A percentile compares a stretch with the other conserved stretches of the same genome.
Conservation (phyloP, 2,888 invertebrate genomes). For the Athrips mouffetella region DNA sequence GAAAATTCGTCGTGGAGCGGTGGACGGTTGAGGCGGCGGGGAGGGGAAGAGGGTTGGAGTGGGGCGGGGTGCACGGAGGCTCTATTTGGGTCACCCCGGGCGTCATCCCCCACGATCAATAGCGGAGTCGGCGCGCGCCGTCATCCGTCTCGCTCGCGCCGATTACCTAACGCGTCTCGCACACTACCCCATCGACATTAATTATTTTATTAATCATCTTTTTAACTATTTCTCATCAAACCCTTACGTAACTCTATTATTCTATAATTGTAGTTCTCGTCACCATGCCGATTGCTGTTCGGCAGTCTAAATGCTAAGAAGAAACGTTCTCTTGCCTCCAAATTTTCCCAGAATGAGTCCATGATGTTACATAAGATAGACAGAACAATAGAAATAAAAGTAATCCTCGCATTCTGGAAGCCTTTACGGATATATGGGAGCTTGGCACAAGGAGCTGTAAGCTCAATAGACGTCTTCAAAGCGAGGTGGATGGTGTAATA, state of each 20-base stretch:
- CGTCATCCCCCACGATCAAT: conserved; percentile 75
- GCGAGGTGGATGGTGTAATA: conserved; percentile 41
- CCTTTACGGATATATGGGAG: conserved; percentile 13
- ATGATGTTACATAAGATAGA: conserved; percentile 42
- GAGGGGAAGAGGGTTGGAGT: conserved; percentile 35
- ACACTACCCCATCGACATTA: conserved; percentile 65
- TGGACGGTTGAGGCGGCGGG: conserved; percentile 45
- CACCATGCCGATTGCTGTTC: too few relatives aligned
- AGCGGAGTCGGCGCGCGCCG: conserved; percentile 71
- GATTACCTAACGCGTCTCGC: conserved; percentile 71
- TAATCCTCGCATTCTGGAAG: conserved; percentile 27
- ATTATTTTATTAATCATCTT: conserved; percentile 62
- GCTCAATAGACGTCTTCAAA: conserved; percentile 31
- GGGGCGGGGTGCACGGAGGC: conserved; percentile 63
- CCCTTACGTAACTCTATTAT: too few relatives aligned
- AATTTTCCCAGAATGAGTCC: conserved; percentile 30
- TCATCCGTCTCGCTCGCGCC: conserved; percentile 58
- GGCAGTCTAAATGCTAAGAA: neutral
- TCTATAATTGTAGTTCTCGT: too few relatives aligned
- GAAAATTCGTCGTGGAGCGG: conserved; percentile 72
- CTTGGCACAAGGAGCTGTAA: conserved; percentile 2
- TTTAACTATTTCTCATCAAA: conserved; percentile 31
- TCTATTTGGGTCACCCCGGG: conserved; percentile 79
- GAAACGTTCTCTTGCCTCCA: conserved; percentile 25
- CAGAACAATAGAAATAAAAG: conserved; percentile 40